Evolutionary conservation across 2,113 vertebrate species (phyloP), one percentile per base, ranked within the genome.

Genomic region (Gobiocypris rarus): DNA sequence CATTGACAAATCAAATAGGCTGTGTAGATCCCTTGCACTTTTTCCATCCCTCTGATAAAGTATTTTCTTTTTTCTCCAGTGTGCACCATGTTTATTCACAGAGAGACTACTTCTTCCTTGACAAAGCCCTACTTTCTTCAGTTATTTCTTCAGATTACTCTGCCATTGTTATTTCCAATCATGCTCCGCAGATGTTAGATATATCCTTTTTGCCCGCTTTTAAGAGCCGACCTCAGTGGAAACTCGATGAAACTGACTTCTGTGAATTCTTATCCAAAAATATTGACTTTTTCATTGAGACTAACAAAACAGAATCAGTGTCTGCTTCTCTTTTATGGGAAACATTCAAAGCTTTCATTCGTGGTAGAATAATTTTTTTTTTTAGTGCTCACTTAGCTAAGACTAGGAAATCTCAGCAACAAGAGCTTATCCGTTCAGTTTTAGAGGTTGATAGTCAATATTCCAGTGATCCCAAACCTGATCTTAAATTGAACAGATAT

Each of bases 241-340:
- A n/a, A n/a, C n/a, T n/a, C n/a, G n/a, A n/a, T n/a, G n/a, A n/a
- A 56, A 15, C 13, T 76, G 61, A 76, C 9, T 56, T 67, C 31
- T 50, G 56, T 76, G 41, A 67, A 8, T 67, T 50, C 56, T 17
- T 69, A 11, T 28, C 58, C 1, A 83, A 17, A 1, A 75, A 75
- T 8, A 83, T 75, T 15, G 82, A 83, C 22, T 31, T 83, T 19
- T 76, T 83, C 22, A 26, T 61, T 24, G 9, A 75, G 58, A 83
- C 70, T 9, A 84, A 84, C 43, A 84, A 15, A 75, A 22, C 73
- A 13, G 6, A 58, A 9, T 26, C 26, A 59, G 67, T 65, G 4
- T 65, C 26, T 15, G 67, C 52, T 24, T 83, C 54, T n/a, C 54
- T 83, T 38, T 34, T 59, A 59, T 83, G 59, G 79, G 61, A 81